Evolutionary conservation across 2,797 vertebrate species (phyloP).

Genomic region (Phrynocephalus guinanensis): DNA sequence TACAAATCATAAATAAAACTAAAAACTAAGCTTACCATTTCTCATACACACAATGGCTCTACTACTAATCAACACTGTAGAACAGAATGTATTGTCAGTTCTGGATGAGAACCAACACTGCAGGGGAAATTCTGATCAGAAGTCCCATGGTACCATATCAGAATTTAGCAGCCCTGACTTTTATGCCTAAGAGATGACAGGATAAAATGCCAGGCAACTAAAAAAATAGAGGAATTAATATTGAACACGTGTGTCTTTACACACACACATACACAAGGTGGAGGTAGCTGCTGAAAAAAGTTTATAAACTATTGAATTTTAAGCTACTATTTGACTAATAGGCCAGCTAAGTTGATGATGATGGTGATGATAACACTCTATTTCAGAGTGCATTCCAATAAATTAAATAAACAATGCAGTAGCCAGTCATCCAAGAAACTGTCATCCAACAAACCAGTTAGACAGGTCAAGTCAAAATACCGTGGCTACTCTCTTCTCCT

Average conservation of each 20-base stretch:
- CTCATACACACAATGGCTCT: conserved; percentile 68
- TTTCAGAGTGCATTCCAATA: too few relatives aligned
- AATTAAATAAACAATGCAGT: too few relatives aligned
- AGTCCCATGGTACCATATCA: conserved; percentile 76
- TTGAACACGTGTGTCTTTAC: background rate
- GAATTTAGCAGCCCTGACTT: conserved; percentile 71
- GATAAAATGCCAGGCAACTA: conserved; percentile 70
- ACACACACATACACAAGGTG: background rate
- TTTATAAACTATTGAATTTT: background rate
- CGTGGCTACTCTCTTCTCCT: too few relatives aligned
- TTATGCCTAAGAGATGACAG: conserved; percentile 65
- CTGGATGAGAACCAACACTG: conserved; percentile 70
- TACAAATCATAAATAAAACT: too few relatives aligned
- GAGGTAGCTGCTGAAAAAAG: background rate
- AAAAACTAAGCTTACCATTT: conserved; percentile 42
- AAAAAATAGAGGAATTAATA: conserved; percentile 65
- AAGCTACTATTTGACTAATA: background rate
- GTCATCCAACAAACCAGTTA: too few relatives aligned
- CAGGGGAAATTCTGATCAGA: conserved; percentile 76
- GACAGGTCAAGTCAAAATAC: too few relatives aligned
- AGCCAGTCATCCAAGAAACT: too few relatives aligned
- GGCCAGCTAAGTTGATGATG: too few relatives aligned
- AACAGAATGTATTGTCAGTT: conserved; percentile 74
- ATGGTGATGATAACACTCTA: background rate
- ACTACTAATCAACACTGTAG: conserved; percentile 61